Percentiles rank a stretch among this genome's conserved stretches.
phyloP scores from a whole-genome alignment of 2,888 invertebrate species.

The Aelia acuminata region DNA sequence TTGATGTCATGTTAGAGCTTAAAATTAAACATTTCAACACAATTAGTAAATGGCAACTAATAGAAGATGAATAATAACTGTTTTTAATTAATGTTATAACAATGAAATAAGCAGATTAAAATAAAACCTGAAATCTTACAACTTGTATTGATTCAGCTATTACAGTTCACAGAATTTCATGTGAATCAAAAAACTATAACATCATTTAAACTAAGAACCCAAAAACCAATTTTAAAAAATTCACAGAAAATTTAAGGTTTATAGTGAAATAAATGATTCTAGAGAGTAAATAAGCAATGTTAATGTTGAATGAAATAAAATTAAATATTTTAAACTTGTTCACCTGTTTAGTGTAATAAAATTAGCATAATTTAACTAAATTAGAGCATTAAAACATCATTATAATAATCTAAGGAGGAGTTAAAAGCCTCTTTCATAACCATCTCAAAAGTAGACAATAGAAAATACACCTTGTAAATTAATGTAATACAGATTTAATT shows the following conservation, averaged over 20 bases:
- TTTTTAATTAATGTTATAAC: slow-evolving; percentile 26
- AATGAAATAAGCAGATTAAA: slow-evolving; percentile 42
- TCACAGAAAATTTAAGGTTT: neutral
- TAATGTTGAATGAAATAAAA: neutral
- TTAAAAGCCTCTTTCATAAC: too few species aligned
- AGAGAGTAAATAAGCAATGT: neutral
- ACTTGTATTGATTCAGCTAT: slow-evolving; percentile 3
- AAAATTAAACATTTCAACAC: neutral
- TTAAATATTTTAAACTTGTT: neutral
- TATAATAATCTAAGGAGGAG: too few species aligned
- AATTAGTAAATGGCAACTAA: neutral
- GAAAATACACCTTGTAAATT: neutral
- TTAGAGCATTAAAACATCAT: too few species aligned
- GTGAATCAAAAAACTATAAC: neutral
- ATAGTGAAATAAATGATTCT: neutral
- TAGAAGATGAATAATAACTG: neutral
- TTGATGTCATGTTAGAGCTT: slow-evolving; percentile 79
- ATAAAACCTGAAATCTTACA: slow-evolving; percentile 28
- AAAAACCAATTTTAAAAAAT: neutral
- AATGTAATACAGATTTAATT: neutral
- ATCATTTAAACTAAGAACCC: neutral
- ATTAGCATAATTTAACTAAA: too few species aligned
- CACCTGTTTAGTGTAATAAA: neutral
- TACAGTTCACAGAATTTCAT: neutral
- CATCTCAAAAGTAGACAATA: neutral